phyloP scores from a whole-genome alignment of 2,113 vertebrate genomes.

The Podilymbus podiceps region DNA sequence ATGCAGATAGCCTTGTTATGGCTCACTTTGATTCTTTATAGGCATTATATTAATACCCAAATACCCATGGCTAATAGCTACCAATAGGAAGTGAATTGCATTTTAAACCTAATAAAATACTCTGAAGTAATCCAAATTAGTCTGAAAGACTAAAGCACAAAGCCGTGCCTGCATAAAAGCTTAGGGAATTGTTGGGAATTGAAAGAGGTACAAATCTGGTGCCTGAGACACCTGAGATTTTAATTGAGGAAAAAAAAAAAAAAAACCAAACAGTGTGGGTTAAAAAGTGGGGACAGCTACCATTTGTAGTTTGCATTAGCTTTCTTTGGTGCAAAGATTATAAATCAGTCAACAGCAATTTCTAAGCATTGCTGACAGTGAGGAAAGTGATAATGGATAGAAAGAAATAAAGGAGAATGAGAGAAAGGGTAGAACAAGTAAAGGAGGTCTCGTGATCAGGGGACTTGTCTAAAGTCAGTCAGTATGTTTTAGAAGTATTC shows the following conservation, averaged over 20 bases:
- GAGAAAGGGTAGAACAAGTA: neutral
- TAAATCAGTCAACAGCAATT: neutral
- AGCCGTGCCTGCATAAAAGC: neutral
- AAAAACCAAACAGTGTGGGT: accelerated
- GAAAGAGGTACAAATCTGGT: neutral
- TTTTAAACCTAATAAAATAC: neutral
- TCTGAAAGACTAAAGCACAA: neutral
- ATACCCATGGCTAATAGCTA: neutral
- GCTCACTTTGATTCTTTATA: neutral
- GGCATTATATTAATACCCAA: neutral
- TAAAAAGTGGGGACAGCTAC: neutral
- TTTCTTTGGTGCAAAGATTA: neutral
- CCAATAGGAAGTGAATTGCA: neutral
- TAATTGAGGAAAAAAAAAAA: neutral
- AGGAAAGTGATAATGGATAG: neutral
- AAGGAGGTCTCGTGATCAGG: neutral
- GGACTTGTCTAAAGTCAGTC: neutral
- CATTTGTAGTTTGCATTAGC: neutral
- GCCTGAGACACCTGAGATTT: neutral
- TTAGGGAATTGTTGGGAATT: neutral
- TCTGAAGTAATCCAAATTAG: neutral
- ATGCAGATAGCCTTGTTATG: neutral
- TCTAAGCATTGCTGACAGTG: neutral
- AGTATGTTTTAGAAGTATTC: neutral
- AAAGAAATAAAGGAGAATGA: neutral